Evolutionary conservation across 2,888 invertebrate species (phyloP).

Genomic region (Dichetophora obliterata): DNA sequence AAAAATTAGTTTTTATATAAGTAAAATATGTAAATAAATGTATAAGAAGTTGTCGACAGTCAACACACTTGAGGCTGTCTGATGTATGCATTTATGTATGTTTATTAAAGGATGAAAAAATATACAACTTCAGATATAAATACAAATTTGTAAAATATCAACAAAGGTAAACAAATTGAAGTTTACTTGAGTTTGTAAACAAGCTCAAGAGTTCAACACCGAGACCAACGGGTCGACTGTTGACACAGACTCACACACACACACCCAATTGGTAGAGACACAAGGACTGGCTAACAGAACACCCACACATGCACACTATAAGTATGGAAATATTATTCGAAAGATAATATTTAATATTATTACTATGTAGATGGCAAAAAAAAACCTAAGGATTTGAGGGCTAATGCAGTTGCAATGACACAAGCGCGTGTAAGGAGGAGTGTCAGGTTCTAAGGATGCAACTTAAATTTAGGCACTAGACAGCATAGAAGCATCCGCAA

Average conservation of each 20-base stretch:
- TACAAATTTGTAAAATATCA: slow-evolving; percentile 16
- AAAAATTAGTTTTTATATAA: background rate
- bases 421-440: background rate
- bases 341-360: slow-evolving; percentile 40
- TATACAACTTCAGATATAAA: background rate
- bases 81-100: background rate
- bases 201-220: background rate
- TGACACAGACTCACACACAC: too few relatives aligned
- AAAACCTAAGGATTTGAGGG: background rate
- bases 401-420: background rate
- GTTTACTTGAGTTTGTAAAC: slow-evolving; percentile 7
- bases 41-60: background rate
- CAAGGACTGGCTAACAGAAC: too few relatives aligned
- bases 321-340: background rate
- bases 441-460: background rate
- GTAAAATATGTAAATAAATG: background rate
- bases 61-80: background rate
- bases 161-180: slow-evolving; percentile 13
- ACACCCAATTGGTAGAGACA: too few relatives aligned
- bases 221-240: background rate
- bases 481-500: background rate
- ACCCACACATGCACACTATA: background rate
- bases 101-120: background rate
- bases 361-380: slow-evolving; percentile 28
- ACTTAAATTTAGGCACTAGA: background rate